Evolutionary conservation across 2,113 vertebrate species (phyloP).

Genomic region (Syngnathoides biaculeatus): DNA sequence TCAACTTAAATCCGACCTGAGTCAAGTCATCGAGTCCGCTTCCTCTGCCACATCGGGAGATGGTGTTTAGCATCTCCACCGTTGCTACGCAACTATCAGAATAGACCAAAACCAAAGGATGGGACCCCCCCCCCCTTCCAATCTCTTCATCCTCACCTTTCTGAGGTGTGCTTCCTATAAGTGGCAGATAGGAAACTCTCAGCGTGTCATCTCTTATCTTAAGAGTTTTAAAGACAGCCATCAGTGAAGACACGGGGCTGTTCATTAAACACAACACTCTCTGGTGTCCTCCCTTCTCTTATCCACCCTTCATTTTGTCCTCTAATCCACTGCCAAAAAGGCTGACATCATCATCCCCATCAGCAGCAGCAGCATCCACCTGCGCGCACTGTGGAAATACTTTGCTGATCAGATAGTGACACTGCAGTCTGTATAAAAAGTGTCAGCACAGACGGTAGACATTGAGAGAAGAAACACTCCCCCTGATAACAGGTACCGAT

Average conservation of each 20-base stretch:
- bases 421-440: constrained; percentile 13
- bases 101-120: not conserved
- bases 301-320: constrained; percentile 27
- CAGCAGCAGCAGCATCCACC: constrained; percentile 14
- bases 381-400: constrained; percentile 6
- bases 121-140: not conserved
- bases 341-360: constrained; percentile 22
- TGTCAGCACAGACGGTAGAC: constrained; percentile 8
- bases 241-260: not conserved
- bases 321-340: constrained; percentile 24
- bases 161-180: constrained; percentile 13
- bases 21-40: not conserved
- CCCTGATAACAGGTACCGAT: not conserved
- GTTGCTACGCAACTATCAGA: not conserved
- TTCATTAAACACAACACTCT: constrained; percentile 37
- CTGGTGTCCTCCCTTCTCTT: constrained; percentile 14
- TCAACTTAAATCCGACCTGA: not conserved
- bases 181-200: constrained; percentile 15
- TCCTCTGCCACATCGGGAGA: not conserved
- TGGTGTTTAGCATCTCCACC: not conserved
- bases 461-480: constrained; percentile 7
- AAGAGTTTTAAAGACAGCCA: constrained; percentile 18
- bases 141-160: constrained; percentile 13
- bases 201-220: constrained; percentile 8
- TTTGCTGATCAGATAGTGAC: constrained; percentile 21